Base-by-base conservation (phyloP, 2,888 invertebrate species). In the Ichneumoninae sp. region DNA sequence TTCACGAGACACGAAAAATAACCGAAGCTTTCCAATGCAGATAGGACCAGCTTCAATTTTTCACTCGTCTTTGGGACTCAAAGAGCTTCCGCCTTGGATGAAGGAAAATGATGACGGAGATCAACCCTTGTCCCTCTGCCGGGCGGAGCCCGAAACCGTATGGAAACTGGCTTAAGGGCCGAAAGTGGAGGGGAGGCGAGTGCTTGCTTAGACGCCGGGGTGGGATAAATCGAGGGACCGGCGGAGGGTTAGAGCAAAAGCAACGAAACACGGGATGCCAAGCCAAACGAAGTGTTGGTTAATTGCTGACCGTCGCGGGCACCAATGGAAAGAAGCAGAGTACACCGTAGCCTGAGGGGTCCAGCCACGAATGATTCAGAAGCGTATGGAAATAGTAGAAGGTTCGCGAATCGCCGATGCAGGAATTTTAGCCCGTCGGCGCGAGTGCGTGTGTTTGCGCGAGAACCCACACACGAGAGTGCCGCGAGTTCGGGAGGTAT, bases 201-300 rank as follows among this genome's bases (percentile, higher is more conserved):
- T 10, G 44, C 13, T 47, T 16, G 44, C 44, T 47, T 1, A 5
- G 16, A 16, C 3, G 44, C 16, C 44, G 44, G 13, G 16, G 16
- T 47, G 44, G 44, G 44, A 4, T 47, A 47, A 47, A 16, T 47
- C 44, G 90, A 90, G 90, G 89, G 91, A 88, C 90, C 90, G 80
- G 88, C 91, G 87, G 85, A 91, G 91, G 91, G 91, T 13, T 7
- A 77, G 33, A 6, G 16, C 3, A 33, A 63, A 63, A 33, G 16
- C 30, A 30, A 63, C 30, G 30, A 63, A 16, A 63, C 33, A 33
- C 16, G 13, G 13, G 1, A 60, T 6, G 30, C 22, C 22, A 16
- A 33, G 33, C 16, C 30, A 7, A 16, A 54, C 16, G 16, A 36
- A 40, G 26, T 33, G 70, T 50, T 52, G 70, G 57, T 63, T 75